These are phyloP conservation scores for Platysternon megacephalum DNA, from an alignment of 2,113 vertebrate genomes.

Conservation along the genomic window DNA sequence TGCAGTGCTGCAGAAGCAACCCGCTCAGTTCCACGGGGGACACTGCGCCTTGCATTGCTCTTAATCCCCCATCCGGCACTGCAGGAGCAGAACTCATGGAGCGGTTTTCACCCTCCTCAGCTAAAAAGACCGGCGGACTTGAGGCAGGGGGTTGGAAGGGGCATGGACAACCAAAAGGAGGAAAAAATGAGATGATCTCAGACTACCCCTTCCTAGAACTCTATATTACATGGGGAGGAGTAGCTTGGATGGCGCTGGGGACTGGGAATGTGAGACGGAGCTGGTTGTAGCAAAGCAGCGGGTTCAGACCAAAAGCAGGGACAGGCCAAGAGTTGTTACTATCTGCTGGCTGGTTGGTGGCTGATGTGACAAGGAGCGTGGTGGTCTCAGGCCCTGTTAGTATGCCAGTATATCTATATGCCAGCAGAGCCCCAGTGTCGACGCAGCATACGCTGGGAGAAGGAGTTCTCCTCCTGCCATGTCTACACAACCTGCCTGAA, in stretches of 20 bases:
- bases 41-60: background rate
- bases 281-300: background rate
- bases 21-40: background rate
- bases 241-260: background rate
- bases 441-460: background rate
- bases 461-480: background rate
- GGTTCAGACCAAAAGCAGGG: background rate
- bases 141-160: background rate
- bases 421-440: background rate
- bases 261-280: background rate
- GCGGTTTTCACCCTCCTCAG: background rate
- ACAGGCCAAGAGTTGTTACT: background rate
- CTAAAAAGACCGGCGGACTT: rapidly evolving
- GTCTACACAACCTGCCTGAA: background rate
- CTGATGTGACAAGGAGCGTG: background rate
- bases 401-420: background rate
- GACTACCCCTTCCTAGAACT: background rate
- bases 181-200: background rate
- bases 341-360: background rate
- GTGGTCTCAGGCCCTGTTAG: background rate
- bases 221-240: background rate
- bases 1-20: no score
- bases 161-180: background rate
- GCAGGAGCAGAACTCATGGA: background rate
- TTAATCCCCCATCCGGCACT: background rate